Conservation (phyloP, 2,888 invertebrate species). For the Pocota personata region DNA sequence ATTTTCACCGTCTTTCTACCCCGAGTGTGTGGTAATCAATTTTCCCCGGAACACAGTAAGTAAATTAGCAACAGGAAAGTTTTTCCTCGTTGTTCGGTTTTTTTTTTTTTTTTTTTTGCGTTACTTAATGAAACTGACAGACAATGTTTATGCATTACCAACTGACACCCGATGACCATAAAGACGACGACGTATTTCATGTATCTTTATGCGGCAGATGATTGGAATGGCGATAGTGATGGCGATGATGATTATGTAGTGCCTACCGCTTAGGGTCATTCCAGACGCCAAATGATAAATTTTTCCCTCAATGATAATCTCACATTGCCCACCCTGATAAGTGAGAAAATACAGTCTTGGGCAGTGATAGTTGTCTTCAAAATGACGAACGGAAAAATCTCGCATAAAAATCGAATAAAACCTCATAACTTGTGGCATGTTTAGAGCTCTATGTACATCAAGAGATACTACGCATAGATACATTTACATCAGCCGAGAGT, state of each 20-base stretch:
- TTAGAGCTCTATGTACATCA: constrained; percentile 15
- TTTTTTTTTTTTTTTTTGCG: background rate
- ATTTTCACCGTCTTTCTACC: constrained; percentile 55
- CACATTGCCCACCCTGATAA: constrained; percentile 28
- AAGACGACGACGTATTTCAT: constrained; percentile 55
- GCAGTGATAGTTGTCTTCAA: background rate
- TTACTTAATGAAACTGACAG: constrained; percentile 58
- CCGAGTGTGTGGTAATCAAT: constrained; percentile 56
- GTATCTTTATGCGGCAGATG: constrained; percentile 67
- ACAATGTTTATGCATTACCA: constrained; percentile 71
- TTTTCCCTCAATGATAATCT: constrained; percentile 56
- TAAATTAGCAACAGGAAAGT: constrained; percentile 72
- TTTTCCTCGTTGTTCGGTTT: constrained; percentile 27
- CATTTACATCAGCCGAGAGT: constrained; percentile 62
- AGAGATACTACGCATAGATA: constrained; percentile 41
- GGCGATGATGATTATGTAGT: constrained; percentile 63
- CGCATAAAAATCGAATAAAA: constrained; percentile 49
- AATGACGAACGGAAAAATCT: background rate
- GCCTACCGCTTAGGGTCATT: constrained; percentile 59
- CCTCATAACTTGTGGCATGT: constrained; percentile 53
- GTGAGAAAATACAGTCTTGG: background rate
- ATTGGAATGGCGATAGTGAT: constrained; percentile 59
- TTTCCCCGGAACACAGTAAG: constrained; percentile 66
- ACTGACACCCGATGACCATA: constrained; percentile 65
- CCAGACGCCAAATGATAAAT: constrained; percentile 62